Percentiles rank a stretch among this genome's conserved stretches.
Evolutionary conservation across 2,888 invertebrate species (phyloP).

Genomic region (Molanna angustata): DNA sequence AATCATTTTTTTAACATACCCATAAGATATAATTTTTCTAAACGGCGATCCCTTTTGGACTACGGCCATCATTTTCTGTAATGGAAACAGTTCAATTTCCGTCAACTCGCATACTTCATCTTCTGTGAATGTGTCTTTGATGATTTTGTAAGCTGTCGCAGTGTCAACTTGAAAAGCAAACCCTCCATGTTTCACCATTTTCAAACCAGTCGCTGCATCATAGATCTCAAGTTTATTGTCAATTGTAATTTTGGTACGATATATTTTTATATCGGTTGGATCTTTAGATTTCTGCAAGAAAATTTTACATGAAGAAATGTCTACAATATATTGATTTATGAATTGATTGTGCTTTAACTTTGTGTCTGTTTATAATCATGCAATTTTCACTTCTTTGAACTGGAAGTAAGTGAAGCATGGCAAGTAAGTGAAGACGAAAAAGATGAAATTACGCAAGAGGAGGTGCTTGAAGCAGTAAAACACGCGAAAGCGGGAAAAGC

Average conservation of each 20-base stretch:
- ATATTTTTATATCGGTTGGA: slow-evolving; percentile 57
- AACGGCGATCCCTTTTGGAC: slow-evolving; percentile 62
- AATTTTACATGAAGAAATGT: no score
- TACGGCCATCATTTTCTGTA: slow-evolving; percentile 56
- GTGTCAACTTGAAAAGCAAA: slow-evolving; percentile 71
- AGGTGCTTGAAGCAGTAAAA: no score
- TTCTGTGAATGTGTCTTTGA: slow-evolving; percentile 61
- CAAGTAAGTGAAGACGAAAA: no score
- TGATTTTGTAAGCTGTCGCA: slow-evolving; percentile 65
- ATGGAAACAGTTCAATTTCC: slow-evolving; percentile 60
- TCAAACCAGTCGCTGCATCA: slow-evolving; percentile 55
- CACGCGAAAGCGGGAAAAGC: no score
- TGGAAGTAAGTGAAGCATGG: no score
- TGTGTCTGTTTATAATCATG: no score
- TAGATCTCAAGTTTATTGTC: slow-evolving; percentile 47
- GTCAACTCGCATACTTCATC: slow-evolving; percentile 65
- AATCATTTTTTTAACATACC: slow-evolving; percentile 44
- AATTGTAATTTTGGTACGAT: slow-evolving; percentile 55
- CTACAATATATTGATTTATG: no score
- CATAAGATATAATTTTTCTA: slow-evolving; percentile 59
- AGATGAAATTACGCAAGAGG: no score
- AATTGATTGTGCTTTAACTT: no score
- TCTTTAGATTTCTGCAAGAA: slow-evolving; percentile 60
- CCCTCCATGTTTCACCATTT: slow-evolving; percentile 59
- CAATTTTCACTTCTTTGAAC: no score